phyloP scores from a whole-genome alignment of 2,888 invertebrate species.

The Drosophila mulleri region DNA sequence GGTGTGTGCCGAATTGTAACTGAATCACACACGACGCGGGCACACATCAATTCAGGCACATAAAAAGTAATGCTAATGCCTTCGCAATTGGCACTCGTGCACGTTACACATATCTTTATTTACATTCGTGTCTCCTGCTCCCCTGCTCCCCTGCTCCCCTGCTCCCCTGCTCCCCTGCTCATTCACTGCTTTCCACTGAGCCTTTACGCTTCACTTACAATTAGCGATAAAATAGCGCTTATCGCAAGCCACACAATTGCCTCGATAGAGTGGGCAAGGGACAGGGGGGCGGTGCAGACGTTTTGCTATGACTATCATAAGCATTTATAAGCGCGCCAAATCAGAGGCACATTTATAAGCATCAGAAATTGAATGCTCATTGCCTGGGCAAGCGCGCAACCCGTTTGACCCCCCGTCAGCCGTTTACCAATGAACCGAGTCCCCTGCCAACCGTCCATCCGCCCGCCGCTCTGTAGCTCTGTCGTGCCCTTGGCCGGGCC shows the following conservation, averaged over 20 bases:
- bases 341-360: constrained; percentile 52
- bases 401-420: constrained; percentile 44
- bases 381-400: constrained; percentile 38
- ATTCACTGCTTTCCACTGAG: neutral
- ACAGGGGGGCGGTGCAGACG: neutral
- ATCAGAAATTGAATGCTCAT: constrained; percentile 45
- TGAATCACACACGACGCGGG: constrained; percentile 23
- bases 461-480: too few species aligned
- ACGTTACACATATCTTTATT: constrained; percentile 56
- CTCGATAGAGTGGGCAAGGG: neutral
- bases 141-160: neutral
- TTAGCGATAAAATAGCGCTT: constrained; percentile 72
- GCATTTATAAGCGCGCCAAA: constrained; percentile 69
- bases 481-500: constrained; percentile 2
- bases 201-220: constrained; percentile 68
- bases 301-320: constrained; percentile 44
- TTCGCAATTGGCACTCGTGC: constrained; percentile 55
- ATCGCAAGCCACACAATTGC: constrained; percentile 54
- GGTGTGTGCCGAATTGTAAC: constrained; percentile 3
- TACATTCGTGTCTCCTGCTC: constrained; percentile 29
- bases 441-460: neutral
- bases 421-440: neutral
- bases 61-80: constrained; percentile 70
- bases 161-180: too few species aligned
- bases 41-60: constrained; percentile 60